Conservation (phyloP, 2,797 vertebrate species). For the Arrhamphus sclerolepis region DNA sequence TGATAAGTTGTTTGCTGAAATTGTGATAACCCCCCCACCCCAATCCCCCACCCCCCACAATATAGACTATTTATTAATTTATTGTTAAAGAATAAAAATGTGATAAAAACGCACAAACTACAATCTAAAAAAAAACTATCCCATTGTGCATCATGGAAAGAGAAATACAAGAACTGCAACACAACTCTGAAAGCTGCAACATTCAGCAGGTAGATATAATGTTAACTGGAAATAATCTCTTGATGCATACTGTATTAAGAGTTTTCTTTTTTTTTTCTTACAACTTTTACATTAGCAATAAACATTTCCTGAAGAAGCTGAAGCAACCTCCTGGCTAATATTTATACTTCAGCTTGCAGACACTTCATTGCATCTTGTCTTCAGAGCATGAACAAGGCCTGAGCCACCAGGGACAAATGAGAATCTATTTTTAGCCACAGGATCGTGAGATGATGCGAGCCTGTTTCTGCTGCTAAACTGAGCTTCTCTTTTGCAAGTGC, state of each 20-base stretch:
- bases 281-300: constrained; percentile 24
- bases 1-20: too few relatives aligned
- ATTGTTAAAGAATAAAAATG: too few relatives aligned
- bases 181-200: constrained; percentile 39
- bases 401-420: constrained; percentile 64
- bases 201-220: constrained; percentile 49
- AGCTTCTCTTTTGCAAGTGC: constrained; percentile 59
- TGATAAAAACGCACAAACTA: too few relatives aligned
- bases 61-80: too few relatives aligned
- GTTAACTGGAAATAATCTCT: constrained; percentile 31
- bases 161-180: constrained; percentile 10
- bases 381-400: constrained; percentile 38
- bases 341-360: constrained; percentile 45
- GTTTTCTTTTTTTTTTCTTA: too few relatives aligned
- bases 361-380: constrained; percentile 58
- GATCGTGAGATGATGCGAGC: constrained; percentile 72
- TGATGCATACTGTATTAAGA: too few relatives aligned
- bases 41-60: too few relatives aligned
- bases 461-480: constrained; percentile 60
- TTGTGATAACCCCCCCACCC: too few relatives aligned
- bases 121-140: neutral
- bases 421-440: constrained; percentile 72
- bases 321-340: constrained; percentile 38
- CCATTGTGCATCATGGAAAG: neutral
- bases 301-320: constrained; percentile 29